Percentiles rank a stretch among this genome's conserved stretches.
These are phyloP conservation scores for Halyomorpha halys DNA, from an alignment of 1,140 invertebrate genomes.

Conservation along the genomic window DNA sequence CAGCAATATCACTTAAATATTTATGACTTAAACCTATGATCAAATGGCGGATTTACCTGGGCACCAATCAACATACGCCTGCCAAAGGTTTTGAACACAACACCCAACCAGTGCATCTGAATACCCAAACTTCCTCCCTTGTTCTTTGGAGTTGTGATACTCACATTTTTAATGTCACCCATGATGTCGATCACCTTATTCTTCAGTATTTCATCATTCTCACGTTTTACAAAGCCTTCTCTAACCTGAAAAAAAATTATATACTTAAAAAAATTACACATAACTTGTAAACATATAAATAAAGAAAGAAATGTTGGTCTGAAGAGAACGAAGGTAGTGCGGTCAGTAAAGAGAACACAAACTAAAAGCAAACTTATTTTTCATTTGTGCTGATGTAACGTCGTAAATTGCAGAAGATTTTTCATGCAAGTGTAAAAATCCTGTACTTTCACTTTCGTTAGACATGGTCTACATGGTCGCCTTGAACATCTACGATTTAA, in stretches of 20 bases:
- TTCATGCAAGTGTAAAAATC: too few species aligned
- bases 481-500: too few species aligned
- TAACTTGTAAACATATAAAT: too few species aligned
- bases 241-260: constrained; percentile 1
- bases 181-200: background rate
- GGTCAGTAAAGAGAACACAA: too few species aligned
- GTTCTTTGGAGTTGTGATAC: background rate
- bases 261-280: too few species aligned
- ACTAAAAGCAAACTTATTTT: too few species aligned
- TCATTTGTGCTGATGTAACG: too few species aligned
- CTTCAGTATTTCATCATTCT: background rate
- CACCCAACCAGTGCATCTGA: background rate
- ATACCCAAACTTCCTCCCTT: background rate
- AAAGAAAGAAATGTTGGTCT: too few species aligned
- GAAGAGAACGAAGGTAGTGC: too few species aligned
- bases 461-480: too few species aligned
- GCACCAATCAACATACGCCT: background rate
- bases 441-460: too few species aligned
- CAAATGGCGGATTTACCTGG: background rate
- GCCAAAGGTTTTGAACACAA: background rate
- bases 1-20: background rate
- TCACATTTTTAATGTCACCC: background rate
- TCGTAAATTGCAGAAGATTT: too few species aligned
- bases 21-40: background rate
- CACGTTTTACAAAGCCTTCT: constrained; percentile 4